Conservation (phyloP, 2,113 vertebrate species). For the Eretmochelys imbricata region DNA sequence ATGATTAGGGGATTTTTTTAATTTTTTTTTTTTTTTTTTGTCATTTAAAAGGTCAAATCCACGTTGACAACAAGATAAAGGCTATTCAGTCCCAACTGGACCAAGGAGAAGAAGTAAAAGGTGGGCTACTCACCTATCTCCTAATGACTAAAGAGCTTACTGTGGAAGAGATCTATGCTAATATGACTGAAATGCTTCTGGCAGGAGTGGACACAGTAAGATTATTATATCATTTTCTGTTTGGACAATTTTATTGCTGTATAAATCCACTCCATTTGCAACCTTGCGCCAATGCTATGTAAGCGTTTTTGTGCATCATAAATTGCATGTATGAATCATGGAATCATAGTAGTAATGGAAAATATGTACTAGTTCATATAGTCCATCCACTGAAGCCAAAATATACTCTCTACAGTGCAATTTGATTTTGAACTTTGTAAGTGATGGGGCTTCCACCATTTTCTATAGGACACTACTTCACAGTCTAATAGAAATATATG, state of each 20-base stretch:
- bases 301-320: not conserved
- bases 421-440: not conserved
- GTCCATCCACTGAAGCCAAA: not conserved
- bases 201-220: conserved; percentile 93
- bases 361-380: not conserved
- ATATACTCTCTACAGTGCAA: not conserved
- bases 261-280: not conserved
- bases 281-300: not conserved
- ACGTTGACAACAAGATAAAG: conserved; percentile 85
- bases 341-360: not conserved
- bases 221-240: not conserved
- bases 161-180: conserved; percentile 94
- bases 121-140: conserved; percentile 89
- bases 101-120: conserved; percentile 81
- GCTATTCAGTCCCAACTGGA: conserved; percentile 83
- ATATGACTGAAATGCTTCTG: conserved; percentile 93
- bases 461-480: not conserved
- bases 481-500: not conserved
- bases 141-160: conserved; percentile 87
- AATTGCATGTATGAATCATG: not conserved
- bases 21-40: not conserved
- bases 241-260: not conserved
- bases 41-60: conserved; percentile 85
- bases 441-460: not conserved
- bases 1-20: not conserved